Base-by-base conservation (phyloP, 1,140 invertebrate species). In the Heterodera carotae region DNA sequence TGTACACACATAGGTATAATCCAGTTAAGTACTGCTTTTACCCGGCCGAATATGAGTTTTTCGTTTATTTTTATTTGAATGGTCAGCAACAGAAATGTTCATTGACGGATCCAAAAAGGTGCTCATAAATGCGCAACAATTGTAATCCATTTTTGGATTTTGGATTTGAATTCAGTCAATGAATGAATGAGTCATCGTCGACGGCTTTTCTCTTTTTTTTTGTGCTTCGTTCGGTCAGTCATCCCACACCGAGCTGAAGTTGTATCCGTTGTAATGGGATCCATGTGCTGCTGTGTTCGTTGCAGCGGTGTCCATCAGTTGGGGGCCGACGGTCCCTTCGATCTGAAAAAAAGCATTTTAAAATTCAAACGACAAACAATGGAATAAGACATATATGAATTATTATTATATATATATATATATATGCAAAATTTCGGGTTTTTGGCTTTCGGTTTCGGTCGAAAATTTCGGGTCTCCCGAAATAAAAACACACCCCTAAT, bases 191-290 rank as follows among this genome's bases (percentile, higher is more conserved):
- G n/a, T n/a, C n/a, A n/a, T n/a, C n/a, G n/a, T n/a, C n/a, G n/a
- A n/a, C n/a, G n/a, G 18, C 36, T 1, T n/a, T n/a, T 25, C n/a
- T 48, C 36, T 48, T 29, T 33, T 7, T 53, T 18, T 75, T 76
- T 22, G 31, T 76, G 18, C 34, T 27, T 33, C 34, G 33, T 71
- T 29, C 18, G 25, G 15, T 78, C 76, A 80, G 66, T 80, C 79
- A 10, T 80, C 79, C 79, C 79, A 80, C 43, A 82, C 78, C 59
- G 75, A 72, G 29, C 62, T 80, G 25, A 80, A 62, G 59, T 80
- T 68, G 80, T 79, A 69, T 31, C 76, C 66, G 62, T 82, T 81
- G 62, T 78, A 69, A 36, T 39, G 60, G 36, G 75, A 67, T 6
- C 27, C 15, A 22, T 27, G 34, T 67, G 25, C 39, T 27, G 34